Conservation (phyloP, 2,888 invertebrate genomes). For the Druceiella hillmani region DNA sequence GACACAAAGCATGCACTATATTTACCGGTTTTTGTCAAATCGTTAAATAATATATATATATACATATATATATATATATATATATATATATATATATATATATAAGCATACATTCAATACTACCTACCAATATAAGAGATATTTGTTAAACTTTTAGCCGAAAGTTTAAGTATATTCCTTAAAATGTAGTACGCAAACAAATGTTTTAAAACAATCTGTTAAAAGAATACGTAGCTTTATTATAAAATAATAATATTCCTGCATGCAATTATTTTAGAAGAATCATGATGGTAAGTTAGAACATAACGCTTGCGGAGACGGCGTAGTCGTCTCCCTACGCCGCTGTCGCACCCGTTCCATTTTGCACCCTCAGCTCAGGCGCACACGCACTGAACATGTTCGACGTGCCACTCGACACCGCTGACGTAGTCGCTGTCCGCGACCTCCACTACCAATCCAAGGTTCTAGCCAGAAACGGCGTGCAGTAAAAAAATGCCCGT, state of each 20-base stretch:
- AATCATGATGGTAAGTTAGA: not conserved
- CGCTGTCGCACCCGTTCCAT: conserved; percentile 14
- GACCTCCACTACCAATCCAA: conserved; percentile 41
- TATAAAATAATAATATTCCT: too few species aligned
- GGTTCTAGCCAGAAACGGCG: conserved; percentile 33
- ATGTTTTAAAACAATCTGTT: too few species aligned
- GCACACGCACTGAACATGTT: too few species aligned
- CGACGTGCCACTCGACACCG: conserved; percentile 36
- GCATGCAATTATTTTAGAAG: too few species aligned
- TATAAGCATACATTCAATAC: not conserved
- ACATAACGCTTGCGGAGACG: conserved; percentile 16
- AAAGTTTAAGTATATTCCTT: too few species aligned
- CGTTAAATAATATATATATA: conserved; percentile 1
- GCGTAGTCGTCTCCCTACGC: conserved; percentile 13
- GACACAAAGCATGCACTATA: too few species aligned
- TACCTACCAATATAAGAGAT: too few species aligned
- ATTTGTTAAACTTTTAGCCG: too few species aligned
- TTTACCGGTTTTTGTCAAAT: too few species aligned
- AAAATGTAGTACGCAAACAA: too few species aligned
- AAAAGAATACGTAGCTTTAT: too few species aligned
- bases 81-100: conserved; percentile 1
- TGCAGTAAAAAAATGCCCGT: too few species aligned
- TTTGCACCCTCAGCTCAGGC: conserved; percentile 19
- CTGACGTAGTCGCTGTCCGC: conserved; percentile 40
- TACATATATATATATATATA: conserved; percentile 1